Percentiles rank a stretch among this genome's conserved stretches.
These are phyloP conservation scores for Nemurella pictetii DNA, from an alignment of 2,888 invertebrate species.

Conservation along the genomic window DNA sequence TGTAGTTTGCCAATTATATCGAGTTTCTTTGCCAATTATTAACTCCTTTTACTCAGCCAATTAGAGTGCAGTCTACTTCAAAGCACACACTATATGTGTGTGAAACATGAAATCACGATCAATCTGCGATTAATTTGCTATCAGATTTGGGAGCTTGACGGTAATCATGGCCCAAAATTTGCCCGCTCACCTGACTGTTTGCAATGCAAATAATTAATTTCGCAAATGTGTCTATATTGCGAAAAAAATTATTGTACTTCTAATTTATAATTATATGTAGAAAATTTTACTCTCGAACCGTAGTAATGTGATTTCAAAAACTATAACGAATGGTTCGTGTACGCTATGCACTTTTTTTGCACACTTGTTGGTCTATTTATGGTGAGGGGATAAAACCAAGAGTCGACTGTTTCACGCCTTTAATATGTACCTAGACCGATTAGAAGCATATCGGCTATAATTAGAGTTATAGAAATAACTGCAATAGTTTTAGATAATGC, in stretches of 20 bases:
- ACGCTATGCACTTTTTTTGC: not conserved
- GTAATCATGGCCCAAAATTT: not conserved
- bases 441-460: too few relatives aligned
- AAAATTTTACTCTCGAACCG: too few relatives aligned
- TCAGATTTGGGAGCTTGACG: not conserved
- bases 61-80: not conserved
- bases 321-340: too few relatives aligned
- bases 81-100: not conserved
- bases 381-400: not conserved
- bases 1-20: not conserved
- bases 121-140: not conserved
- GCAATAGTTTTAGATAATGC: too few relatives aligned
- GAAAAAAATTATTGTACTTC: not conserved
- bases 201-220: not conserved
- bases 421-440: too few relatives aligned
- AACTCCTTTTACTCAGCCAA: not conserved
- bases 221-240: not conserved
- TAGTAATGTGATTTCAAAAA: too few relatives aligned
- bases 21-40: not conserved
- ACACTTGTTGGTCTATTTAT: not conserved
- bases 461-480: too few relatives aligned
- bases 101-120: not conserved
- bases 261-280: too few relatives aligned
- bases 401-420: not conserved
- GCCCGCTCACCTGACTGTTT: not conserved